phyloP scores from a whole-genome alignment of 2,888 invertebrate species.

The Calameuta pallipes region DNA sequence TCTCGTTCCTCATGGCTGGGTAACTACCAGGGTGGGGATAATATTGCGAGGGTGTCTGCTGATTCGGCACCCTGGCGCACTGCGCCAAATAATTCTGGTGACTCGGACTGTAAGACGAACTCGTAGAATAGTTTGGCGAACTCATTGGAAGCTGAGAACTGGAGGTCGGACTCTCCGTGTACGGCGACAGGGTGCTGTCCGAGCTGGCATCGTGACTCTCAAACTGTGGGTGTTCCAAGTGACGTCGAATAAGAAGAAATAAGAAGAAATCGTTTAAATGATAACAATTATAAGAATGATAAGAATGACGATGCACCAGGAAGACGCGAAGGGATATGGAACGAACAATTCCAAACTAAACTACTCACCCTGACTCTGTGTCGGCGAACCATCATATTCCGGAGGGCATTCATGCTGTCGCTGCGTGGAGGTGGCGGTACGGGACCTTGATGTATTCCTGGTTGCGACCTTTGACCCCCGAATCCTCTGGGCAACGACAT shows the following conservation, averaged over 20 bases:
- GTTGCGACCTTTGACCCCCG: constrained; percentile 56
- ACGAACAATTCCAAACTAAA: background rate
- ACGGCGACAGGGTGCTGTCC: constrained; percentile 58
- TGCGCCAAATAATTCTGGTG: constrained; percentile 44
- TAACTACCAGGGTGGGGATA: constrained; percentile 21
- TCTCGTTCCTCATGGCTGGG: constrained; percentile 27
- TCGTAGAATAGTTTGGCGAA: constrained; percentile 55
- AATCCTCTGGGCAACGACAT: constrained; percentile 66
- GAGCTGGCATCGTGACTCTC: constrained; percentile 57
- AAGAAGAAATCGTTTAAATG: constrained; percentile 17
- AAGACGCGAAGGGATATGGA: background rate
- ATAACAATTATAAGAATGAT: background rate
- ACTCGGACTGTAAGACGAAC: constrained; percentile 56
- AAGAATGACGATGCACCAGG: background rate
- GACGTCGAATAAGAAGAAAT: constrained; percentile 19
- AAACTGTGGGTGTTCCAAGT: constrained; percentile 39
- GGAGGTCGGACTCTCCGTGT: constrained; percentile 53
- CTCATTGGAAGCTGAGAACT: constrained; percentile 56
- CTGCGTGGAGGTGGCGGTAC: constrained; percentile 63
- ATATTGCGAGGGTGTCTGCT: constrained; percentile 25
- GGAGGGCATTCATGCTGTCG: constrained; percentile 64
- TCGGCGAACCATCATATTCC: constrained; percentile 61
- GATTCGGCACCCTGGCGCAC: constrained; percentile 13
- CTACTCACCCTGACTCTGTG: constrained; percentile 59
- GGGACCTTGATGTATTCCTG: constrained; percentile 49